A percentile compares a stretch with the other conserved stretches of the same genome.
These are phyloP conservation scores for Drosophila peninsularis DNA, from an alignment of 2,888 invertebrate genomes.

Conservation along the genomic window DNA sequence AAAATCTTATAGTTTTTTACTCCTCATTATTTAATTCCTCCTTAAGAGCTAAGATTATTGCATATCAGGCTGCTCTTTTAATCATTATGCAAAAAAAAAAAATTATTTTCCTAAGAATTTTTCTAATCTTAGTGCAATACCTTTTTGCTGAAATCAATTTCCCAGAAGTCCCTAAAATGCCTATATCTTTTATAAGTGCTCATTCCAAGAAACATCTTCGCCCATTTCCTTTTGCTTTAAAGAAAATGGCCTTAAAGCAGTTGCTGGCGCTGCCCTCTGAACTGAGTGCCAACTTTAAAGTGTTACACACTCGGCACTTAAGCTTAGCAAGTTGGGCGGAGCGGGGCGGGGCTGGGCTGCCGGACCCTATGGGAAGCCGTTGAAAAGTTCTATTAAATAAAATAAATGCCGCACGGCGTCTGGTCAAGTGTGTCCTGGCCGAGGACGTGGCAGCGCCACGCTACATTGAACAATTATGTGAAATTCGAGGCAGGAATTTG, in stretches of 20 bases:
- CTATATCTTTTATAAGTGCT: not conserved
- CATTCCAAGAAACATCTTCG: not conserved
- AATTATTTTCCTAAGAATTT: too few species aligned
- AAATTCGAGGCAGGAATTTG: constrained; percentile 72
- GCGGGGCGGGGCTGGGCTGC: not conserved
- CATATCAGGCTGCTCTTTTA: too few species aligned
- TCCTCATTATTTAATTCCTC: too few species aligned
- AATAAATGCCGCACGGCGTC: constrained; percentile 58
- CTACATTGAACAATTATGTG: constrained; percentile 80
- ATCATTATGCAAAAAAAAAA: too few species aligned
- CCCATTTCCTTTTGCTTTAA: constrained; percentile 20
- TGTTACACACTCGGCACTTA: constrained; percentile 48
- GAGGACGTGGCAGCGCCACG: constrained; percentile 73
- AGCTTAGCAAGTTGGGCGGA: constrained; percentile 30
- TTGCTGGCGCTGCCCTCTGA: constrained; percentile 25
- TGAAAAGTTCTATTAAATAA: constrained; percentile 78
- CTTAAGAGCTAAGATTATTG: too few species aligned
- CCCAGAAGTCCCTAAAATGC: not conserved
- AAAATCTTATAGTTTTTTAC: too few species aligned
- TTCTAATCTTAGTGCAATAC: not conserved
- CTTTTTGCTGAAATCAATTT: not conserved
- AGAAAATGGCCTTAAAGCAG: constrained; percentile 40
- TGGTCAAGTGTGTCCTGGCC: constrained; percentile 56
- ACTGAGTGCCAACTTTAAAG: constrained; percentile 37
- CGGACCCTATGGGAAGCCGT: constrained; percentile 50